These are phyloP conservation scores for Sturnus vulgaris DNA, from an alignment of 2,113 vertebrate species.

Conservation along the genomic window DNA sequence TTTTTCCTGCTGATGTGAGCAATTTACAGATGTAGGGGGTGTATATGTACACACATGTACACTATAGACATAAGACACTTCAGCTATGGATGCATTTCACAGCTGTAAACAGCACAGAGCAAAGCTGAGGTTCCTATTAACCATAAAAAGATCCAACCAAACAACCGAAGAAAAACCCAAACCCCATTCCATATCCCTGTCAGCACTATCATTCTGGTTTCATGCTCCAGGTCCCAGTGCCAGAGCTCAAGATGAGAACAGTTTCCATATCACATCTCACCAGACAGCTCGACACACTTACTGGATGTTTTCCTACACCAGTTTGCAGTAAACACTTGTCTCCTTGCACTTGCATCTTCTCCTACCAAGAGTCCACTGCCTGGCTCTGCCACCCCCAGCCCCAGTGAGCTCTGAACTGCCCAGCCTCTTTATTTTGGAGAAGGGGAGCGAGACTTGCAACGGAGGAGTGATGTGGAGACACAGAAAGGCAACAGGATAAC, in stretches of 20 bases:
- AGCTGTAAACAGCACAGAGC: background rate
- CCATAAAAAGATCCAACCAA: background rate
- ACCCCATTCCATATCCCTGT: background rate
- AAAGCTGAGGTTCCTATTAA: background rate
- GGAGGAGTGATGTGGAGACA: fast-evolving
- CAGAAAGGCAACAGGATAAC: background rate
- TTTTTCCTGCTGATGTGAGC: background rate
- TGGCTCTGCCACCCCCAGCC: background rate
- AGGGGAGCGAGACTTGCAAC: fast-evolving
- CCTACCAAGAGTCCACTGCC: fast-evolving
- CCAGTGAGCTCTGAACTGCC: background rate
- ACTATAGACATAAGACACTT: fast-evolving
- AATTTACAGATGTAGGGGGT: background rate
- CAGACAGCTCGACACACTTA: background rate
- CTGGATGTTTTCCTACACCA: background rate
- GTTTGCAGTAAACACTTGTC: background rate
- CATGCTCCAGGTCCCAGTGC: background rate
- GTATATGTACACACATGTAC: fast-evolving
- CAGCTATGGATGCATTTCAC: background rate
- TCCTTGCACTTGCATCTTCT: background rate
- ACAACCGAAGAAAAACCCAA: background rate
- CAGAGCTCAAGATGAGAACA: background rate
- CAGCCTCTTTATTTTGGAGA: background rate
- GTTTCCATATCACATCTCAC: background rate
- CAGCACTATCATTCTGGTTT: background rate